phyloP scores from a whole-genome alignment of 2,113 vertebrate genomes.

The Amblyornis subalaris region DNA sequence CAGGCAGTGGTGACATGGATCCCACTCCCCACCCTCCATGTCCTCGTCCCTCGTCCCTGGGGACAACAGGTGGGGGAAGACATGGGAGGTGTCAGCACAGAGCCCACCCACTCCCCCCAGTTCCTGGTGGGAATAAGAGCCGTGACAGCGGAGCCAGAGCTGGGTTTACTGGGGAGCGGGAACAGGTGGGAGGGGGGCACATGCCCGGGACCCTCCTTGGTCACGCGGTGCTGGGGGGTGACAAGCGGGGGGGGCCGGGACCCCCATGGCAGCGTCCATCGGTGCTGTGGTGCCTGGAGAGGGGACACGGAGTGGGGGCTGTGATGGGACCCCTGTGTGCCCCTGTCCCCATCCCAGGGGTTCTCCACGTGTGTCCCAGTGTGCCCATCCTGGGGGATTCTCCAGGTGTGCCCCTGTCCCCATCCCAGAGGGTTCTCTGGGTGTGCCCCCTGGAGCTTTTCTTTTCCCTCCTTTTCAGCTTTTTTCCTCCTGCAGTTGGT shows the following conservation, averaged over 20 bases:
- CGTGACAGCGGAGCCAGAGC: background rate
- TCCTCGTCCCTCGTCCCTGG: background rate
- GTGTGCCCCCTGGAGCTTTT: too few relatives aligned
- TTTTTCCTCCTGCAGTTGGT: too few relatives aligned
- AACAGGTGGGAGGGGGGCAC: background rate
- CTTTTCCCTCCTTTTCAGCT: too few relatives aligned
- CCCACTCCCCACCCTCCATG: background rate
- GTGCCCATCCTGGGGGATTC: too few relatives aligned
- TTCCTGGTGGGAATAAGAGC: background rate
- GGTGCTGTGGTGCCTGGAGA: background rate
- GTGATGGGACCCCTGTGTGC: fast-evolving
- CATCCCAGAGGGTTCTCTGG: background rate
- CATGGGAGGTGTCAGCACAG: background rate
- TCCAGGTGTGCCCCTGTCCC: background rate
- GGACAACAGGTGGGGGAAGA: fast-evolving
- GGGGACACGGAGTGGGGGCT: background rate
- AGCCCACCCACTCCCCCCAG: background rate
- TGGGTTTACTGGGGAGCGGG: background rate
- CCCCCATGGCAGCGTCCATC: fast-evolving
- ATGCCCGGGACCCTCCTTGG: background rate
- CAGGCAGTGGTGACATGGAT: background rate
- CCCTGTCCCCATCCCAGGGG: background rate
- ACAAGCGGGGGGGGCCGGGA: background rate
- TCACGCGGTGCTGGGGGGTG: background rate
- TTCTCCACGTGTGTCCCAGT: background rate